Conservation (phyloP, 2,888 invertebrate genomes). For the Lycocerus yunnanus region DNA sequence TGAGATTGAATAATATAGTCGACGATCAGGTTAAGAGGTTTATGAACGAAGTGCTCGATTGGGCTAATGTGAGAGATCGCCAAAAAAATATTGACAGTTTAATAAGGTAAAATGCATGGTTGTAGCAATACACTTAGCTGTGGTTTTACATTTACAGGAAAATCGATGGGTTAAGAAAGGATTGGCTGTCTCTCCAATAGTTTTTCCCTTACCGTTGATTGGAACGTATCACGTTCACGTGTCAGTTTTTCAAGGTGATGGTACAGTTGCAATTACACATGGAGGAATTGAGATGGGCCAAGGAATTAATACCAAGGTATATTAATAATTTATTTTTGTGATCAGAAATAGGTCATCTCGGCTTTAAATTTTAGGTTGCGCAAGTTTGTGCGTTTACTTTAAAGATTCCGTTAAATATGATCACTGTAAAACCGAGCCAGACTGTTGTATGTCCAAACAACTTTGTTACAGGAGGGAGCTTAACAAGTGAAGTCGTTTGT, state of each 20-base stretch:
- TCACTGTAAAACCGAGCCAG: background rate
- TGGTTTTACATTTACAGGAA: background rate
- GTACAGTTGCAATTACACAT: background rate
- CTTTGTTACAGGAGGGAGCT: background rate
- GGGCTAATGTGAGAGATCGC: constrained; percentile 62
- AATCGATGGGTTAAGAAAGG: background rate
- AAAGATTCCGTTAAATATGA: background rate
- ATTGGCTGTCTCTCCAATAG: background rate
- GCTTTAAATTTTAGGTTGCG: no score
- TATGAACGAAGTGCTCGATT: constrained; percentile 62
- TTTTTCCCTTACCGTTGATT: background rate
- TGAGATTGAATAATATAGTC: constrained; percentile 61
- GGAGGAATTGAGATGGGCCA: background rate
- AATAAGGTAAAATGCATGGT: constrained; percentile 57
- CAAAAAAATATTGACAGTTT: constrained; percentile 61
- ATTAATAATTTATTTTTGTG: no score
- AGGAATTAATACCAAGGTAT: background rate
- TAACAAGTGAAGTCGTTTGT: constrained; percentile 34
- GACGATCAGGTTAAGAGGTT: constrained; percentile 56
- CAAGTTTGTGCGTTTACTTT: background rate
- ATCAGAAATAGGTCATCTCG: no score
- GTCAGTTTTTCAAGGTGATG: background rate
- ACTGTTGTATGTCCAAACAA: background rate
- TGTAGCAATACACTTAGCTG: background rate
- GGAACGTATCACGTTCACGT: background rate